Evolutionary conservation across 2,113 vertebrate genomes (phyloP), one percentile per base, ranked within the genome.

Genomic region (Mirza zaza): DNA sequence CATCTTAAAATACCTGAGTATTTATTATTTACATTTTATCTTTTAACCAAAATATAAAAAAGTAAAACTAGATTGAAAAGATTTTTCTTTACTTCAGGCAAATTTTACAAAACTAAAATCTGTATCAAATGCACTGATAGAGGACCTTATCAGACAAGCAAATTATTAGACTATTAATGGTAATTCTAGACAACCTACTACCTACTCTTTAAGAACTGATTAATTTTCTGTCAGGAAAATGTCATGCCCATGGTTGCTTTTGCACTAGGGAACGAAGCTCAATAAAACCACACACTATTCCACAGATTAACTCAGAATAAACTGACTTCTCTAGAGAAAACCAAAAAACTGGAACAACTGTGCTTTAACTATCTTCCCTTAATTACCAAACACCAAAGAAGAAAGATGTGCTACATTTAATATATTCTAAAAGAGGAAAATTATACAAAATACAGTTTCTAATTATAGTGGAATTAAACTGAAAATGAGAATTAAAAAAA

Each of bases 61-160:
- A 21, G 50, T 92, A 94, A 97, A 97, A 88, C 34, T 93, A 95
- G 8, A 96, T 83, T 88, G 1, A 94, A 79, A 86, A 73, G 4
- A 80, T 17, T 59, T 50, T 23, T 55, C 79, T 29, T 45, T 39
- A 59, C 77, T 67, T 45, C 63, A 95, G 25, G 65, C n/a, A 90
- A 87, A 88, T 25, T 90, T 88, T n/a, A 55, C 59, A 92, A 21
- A 94, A 93, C 1, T n/a, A 21, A 67, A 95, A 94, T 55, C 6
- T 68, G 36, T 87, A 95, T 84, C 61, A 91, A 98, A 73, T 55
- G 80, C 27, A 68, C 6, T 95, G 68, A 90, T 0, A 90, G 4
- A 59, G 29, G 27, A 77, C 3, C 9, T 52, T 52, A 75, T 73
- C 63, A 61, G 45, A 67, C 32, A 90, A 76, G 34, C 39, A 97